Conservation (phyloP, 2,888 invertebrate species). For the Oxystoma pomonae region DNA sequence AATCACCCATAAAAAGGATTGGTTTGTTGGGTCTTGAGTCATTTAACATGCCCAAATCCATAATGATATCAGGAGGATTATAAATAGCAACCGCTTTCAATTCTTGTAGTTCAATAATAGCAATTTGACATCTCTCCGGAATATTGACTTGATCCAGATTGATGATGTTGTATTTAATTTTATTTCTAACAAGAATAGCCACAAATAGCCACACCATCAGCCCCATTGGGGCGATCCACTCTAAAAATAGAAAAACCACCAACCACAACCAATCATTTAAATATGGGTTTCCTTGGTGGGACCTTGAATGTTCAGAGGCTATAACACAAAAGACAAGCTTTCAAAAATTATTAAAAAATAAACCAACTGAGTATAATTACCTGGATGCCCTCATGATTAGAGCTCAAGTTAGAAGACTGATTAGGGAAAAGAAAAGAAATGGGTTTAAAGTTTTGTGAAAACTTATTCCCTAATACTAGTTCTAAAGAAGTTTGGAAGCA, state of each 20-base stretch:
- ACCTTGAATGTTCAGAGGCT: background rate
- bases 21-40: background rate
- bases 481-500: background rate
- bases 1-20: background rate
- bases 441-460: background rate
- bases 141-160: background rate
- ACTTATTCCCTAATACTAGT: background rate
- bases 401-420: background rate
- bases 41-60: background rate
- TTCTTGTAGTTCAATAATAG: background rate
- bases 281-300: too few species aligned
- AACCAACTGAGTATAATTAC: background rate
- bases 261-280: too few species aligned
- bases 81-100: background rate
- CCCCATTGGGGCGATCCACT: background rate
- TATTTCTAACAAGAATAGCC: background rate
- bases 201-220: background rate
- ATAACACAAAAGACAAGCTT: background rate
- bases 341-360: background rate
- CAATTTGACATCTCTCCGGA: background rate
- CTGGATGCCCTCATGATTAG: background rate
- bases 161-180: background rate
- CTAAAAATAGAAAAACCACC: background rate
- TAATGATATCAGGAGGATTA: slow-evolving; percentile 1
- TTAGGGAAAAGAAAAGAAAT: background rate